Evolutionary conservation across 2,113 vertebrate genomes (phyloP).

Genomic region (Oreochromis spilurus): DNA sequence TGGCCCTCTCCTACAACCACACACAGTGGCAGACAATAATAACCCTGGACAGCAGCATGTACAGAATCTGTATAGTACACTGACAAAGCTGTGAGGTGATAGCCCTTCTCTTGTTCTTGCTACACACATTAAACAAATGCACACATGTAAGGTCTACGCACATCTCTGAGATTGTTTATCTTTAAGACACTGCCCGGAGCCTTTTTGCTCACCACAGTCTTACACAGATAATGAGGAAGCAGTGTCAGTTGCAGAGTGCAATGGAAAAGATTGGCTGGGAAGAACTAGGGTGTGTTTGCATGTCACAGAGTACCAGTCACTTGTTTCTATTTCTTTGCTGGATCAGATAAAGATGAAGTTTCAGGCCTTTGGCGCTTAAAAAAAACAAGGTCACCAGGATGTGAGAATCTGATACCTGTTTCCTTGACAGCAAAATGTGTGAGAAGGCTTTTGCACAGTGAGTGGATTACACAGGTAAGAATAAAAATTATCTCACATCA

Average conservation of each 20-base stretch:
- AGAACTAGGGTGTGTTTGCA: not conserved
- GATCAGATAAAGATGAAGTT: slow-evolving; percentile 21
- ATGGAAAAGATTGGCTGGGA: not conserved
- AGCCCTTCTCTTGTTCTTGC: not conserved
- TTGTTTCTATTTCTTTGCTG: not conserved
- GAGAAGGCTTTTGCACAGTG: not conserved
- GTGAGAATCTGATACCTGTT: slow-evolving; percentile 34
- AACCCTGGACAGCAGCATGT: not conserved
- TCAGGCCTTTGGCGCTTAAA: not conserved
- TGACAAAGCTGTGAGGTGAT: not conserved
- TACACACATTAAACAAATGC: not conserved
- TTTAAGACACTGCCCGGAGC: not conserved
- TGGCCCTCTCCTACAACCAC: not conserved
- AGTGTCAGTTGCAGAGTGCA: not conserved
- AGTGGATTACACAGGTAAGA: slow-evolving; percentile 26
- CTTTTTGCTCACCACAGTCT: not conserved
- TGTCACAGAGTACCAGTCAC: not conserved
- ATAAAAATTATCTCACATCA: not conserved
- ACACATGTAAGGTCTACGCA: not conserved
- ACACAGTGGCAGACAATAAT: not conserved
- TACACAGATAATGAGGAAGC: not conserved
- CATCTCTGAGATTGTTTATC: not conserved
- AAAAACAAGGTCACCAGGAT: slow-evolving; percentile 45
- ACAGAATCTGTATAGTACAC: not conserved
- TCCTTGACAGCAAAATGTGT: slow-evolving; percentile 3